Evolutionary conservation across 30 jellyfish, hydroid and myxozoan species (phyloP).

Genomic region (Aurelia aurita): DNA sequence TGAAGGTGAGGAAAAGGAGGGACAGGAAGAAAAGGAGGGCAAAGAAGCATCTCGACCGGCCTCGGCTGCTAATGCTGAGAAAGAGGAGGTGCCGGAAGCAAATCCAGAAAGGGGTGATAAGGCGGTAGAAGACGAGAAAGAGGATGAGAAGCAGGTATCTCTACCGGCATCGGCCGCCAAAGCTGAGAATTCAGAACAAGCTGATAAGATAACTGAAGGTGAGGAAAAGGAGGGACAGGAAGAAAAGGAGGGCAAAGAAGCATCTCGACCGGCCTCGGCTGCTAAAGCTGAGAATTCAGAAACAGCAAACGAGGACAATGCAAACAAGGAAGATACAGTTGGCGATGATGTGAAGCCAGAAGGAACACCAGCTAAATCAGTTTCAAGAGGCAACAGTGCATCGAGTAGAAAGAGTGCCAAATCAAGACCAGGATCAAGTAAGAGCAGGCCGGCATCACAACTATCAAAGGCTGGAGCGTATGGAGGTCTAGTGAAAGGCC

Average conservation of each 20-base stretch:
- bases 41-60: no score
- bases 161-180: no score
- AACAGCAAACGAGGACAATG: neutral
- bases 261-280: no score
- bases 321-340: neutral
- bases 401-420: neutral
- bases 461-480: slow-evolving; percentile 13
- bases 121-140: neutral
- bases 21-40: neutral
- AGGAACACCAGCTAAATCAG: neutral
- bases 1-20: slow-evolving; percentile 21
- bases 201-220: neutral
- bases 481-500: slow-evolving; percentile 21
- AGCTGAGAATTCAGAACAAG: neutral
- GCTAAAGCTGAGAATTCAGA: neutral
- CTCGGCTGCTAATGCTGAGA: neutral
- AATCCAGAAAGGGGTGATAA: neutral
- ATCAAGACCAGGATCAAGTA: slow-evolving; percentile 7
- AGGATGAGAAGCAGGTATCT: neutral
- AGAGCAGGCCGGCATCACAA: slow-evolving; percentile 17
- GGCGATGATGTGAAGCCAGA: neutral
- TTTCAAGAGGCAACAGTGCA: slow-evolving; percentile 18
- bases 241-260: neutral
- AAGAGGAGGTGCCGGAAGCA: neutral
- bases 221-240: slow-evolving; percentile 25